Evolutionary conservation across 2,888 invertebrate genomes (phyloP).

Genomic region (Stenodera caucasica): DNA sequence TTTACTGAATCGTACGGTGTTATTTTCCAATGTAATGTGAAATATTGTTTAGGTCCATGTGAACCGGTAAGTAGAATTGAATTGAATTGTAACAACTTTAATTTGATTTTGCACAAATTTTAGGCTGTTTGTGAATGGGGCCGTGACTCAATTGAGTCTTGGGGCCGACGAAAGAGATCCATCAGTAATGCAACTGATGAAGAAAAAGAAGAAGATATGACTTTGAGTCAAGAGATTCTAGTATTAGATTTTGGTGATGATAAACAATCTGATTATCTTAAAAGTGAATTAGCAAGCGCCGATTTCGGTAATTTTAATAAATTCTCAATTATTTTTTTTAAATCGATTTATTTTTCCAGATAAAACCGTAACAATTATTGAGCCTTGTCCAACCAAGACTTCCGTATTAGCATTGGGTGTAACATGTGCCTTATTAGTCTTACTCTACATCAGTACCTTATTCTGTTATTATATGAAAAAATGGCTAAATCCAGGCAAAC

Average conservation of each 20-base stretch:
- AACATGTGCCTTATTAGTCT: conserved; percentile 84
- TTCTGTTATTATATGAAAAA: conserved; percentile 94
- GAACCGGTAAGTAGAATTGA: conserved; percentile 73
- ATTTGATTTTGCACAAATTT: conserved; percentile 17
- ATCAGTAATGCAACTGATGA: conserved; percentile 61
- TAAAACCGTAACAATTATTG: conserved; percentile 87
- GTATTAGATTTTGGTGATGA: conserved; percentile 93
- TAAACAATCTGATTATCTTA: conserved; percentile 78
- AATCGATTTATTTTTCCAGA: conserved; percentile 60
- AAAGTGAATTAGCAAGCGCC: conserved; percentile 73
- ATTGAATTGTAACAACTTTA: too few species aligned
- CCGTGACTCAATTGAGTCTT: conserved; percentile 85
- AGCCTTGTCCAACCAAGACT: conserved; percentile 89
- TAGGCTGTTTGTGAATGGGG: conserved; percentile 91
- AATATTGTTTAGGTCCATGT: conserved; percentile 92
- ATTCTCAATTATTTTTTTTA: neutral
- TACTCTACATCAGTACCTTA: conserved; percentile 87
- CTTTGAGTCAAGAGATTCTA: conserved; percentile 90
- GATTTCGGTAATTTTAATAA: conserved; percentile 71
- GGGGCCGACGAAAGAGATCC: conserved; percentile 87
- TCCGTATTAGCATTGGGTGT: conserved; percentile 89
- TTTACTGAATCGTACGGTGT: conserved; percentile 96
- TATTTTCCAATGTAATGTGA: conserved; percentile 96
- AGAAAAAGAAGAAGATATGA: conserved; percentile 81
- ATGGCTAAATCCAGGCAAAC: conserved; percentile 84